phyloP scores from a whole-genome alignment of 1,140 invertebrate genomes.

The Steinernema feltiae region DNA sequence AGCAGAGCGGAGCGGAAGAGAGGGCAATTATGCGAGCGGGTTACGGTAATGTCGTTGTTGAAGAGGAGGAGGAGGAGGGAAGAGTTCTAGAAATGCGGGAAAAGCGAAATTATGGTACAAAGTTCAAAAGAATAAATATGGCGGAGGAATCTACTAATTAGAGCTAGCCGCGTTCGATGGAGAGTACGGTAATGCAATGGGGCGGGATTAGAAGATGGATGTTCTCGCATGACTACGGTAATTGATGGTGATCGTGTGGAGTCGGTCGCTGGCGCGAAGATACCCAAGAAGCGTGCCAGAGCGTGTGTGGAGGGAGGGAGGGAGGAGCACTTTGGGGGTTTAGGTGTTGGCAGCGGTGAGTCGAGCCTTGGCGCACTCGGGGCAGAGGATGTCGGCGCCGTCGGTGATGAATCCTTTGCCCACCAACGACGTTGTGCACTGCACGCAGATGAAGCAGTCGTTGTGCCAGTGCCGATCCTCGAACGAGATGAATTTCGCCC shows the following conservation, averaged over 20 bases:
- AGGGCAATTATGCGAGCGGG: background rate
- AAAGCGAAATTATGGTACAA: background rate
- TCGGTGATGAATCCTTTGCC: slow-evolving; percentile 98
- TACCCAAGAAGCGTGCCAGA: background rate
- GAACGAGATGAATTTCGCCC: slow-evolving; percentile 97
- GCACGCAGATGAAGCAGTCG: slow-evolving; percentile 86
- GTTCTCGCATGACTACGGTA: too few species aligned
- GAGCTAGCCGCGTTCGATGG: too few species aligned
- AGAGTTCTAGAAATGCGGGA: background rate
- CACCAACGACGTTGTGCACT: slow-evolving; percentile 84
- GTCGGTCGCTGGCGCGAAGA: background rate
- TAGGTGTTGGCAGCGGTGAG: slow-evolving; percentile 46
- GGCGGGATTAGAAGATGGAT: too few species aligned
- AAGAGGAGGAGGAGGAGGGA: background rate
- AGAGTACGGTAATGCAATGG: background rate
- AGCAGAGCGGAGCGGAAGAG: background rate
- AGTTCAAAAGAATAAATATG: too few species aligned
- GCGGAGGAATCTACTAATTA: too few species aligned
- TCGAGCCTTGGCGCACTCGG: slow-evolving; percentile 82
- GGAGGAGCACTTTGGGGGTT: background rate
- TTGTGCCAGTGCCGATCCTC: slow-evolving; percentile 99
- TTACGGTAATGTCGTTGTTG: slow-evolving; percentile 12
- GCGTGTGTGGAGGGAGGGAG: background rate
- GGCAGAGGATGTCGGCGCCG: slow-evolving; percentile 89
- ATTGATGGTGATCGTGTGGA: too few species aligned